Evolutionary conservation across 2,797 vertebrate species (phyloP), one percentile per base, ranked within the genome.

Genomic region (Diglossa cyanea): DNA sequence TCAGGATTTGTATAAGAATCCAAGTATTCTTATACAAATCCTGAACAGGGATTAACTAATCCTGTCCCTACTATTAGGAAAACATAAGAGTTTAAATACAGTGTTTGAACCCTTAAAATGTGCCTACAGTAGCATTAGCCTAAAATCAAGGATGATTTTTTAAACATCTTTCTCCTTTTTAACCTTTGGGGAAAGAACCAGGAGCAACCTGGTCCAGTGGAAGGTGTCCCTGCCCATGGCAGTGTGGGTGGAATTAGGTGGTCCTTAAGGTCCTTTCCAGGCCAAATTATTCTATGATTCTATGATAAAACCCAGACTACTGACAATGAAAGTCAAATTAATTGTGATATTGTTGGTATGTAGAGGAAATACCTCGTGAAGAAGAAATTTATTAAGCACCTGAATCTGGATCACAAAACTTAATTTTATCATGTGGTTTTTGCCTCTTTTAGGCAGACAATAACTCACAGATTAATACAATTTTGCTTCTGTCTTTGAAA

Each of bases 401-500:
- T 60, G n/a, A 88, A 73, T 67, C 17, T n/a, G 35, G 16, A 79
- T 76, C 21, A 73, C 50, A 78, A 44, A 44, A 8, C 3, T 17
- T 71, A 31, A 81, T 93, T 86, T 73, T 31, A 47, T 58, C n/a
- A 30, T 48, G 33, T 33, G 19, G 3, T 11, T 83, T 53, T 13
- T 42, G 17, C 39, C 25, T 14, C 44, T 87, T 85, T 84, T 39
- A 81, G 61, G n/a, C 31, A 55, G 40, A 88, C 31, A 53, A 73
- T 45, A 75, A n/a, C 35, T 90, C 54, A 33, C 0, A 6, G 45
- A 42, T 70, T 55, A 54, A 66, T n/a, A 24, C 23, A 28, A 58
- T 74, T 74, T 91, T 78, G 11, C 58, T 81, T 45, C 39, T 65
- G 17, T 39, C 89, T 96, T 90, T 90, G 88, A 89, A 85, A 90